phyloP scores from a whole-genome alignment of 1,140 invertebrate species.

The Gonioctena quinquepunctata region DNA sequence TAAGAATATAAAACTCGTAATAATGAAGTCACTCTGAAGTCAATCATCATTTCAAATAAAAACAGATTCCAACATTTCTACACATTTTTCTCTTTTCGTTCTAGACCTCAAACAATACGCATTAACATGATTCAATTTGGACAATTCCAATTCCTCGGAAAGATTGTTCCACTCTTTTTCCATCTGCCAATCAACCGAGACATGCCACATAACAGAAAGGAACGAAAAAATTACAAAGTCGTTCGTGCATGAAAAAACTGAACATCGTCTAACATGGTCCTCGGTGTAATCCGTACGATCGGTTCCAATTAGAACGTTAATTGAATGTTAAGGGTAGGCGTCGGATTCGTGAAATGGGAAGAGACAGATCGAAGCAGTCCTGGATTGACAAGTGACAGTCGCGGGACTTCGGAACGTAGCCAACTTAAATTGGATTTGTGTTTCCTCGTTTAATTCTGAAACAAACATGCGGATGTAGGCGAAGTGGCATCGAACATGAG shows the following conservation, averaged over 20 bases:
- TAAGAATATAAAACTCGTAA: no score
- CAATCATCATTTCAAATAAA: no score
- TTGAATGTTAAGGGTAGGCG: slow-evolving; percentile 30
- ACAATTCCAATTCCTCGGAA: no score
- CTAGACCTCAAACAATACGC: no score
- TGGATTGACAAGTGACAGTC: slow-evolving; percentile 35
- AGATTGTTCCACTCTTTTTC: no score
- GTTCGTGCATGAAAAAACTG: background rate
- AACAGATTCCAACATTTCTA: no score
- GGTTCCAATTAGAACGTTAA: slow-evolving; percentile 34
- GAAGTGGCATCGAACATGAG: slow-evolving; percentile 11
- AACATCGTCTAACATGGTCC: background rate
- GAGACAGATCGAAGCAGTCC: slow-evolving; percentile 31
- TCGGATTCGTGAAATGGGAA: slow-evolving; percentile 28
- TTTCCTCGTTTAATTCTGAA: slow-evolving; percentile 20
- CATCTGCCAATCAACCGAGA: background rate
- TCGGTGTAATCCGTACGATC: slow-evolving; percentile 15
- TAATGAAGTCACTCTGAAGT: no score
- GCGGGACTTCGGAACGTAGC: slow-evolving; percentile 25
- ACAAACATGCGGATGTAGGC: slow-evolving; percentile 13
- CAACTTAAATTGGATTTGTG: slow-evolving; percentile 37
- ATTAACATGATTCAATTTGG: no score
- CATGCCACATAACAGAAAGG: background rate
- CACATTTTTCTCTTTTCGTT: no score
- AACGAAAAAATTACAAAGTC: background rate